Base-by-base conservation (phyloP, 1,140 invertebrate species). In the Ericerus pela region DNA sequence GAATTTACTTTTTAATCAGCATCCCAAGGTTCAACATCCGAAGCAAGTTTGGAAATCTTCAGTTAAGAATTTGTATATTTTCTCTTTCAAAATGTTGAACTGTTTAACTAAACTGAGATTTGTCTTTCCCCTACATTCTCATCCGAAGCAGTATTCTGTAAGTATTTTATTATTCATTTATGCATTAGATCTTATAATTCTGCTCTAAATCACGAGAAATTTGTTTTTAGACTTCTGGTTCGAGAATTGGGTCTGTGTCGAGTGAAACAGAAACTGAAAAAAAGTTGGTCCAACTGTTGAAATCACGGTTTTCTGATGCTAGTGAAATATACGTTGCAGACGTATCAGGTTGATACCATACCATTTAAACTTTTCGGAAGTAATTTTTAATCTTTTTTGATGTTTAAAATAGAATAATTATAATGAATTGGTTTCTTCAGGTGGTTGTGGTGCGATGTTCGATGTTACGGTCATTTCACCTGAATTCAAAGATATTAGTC, bases 361-460 rank as follows among this genome's bases (percentile, higher is more conserved):
- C n/a, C n/a, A 47, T 14, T 10, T 47, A 12, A 24, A 22, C 14
- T 4, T 24, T 47, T 2, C 4, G 26, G 41, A 2, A 22, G 30
- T 10, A n/a, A 8, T 33, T n/a, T 8, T 33, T 10, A 24, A 47
- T 47, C 26, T 47, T n/a, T 22, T 47, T 47, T 18, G 5, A 3
- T 22, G 20, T 4, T 24, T 47, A 47, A 47, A 5, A 18, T 47
- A 24, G 2, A 47, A 47, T 24, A 10, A 6, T 47, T 22, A n/a
- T n/a, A n/a, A n/a, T n/a, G n/a, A n/a, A 8, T 4, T 47, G 20
- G 22, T 24, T 41, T 5, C 20, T 38, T 38, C 36, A 81, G 79
- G 86, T 57, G 86, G 87, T 5, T 92, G 88, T 73, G 88, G 88
- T 30, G 84, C 86, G 22, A 90, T 92, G 85, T 92, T 81, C 72